Percentiles rank a stretch among this genome's conserved stretches.
These are phyloP conservation scores for Hyperopisus bebe DNA, from an alignment of 2,113 vertebrate genomes.

Conservation along the genomic window DNA sequence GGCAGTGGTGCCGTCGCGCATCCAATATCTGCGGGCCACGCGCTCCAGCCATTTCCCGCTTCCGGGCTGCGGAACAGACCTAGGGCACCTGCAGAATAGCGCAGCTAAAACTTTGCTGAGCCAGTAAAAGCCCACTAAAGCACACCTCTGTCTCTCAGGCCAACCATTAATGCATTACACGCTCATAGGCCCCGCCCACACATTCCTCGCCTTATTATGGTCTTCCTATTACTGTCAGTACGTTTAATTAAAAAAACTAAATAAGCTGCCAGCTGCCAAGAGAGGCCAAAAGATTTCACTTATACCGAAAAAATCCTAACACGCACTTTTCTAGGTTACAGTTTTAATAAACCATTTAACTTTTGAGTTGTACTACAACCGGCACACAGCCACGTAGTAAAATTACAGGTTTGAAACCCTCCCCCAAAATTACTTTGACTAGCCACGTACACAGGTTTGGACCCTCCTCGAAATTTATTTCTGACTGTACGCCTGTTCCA, in stretches of 20 bases:
- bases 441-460: not conserved
- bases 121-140: slow-evolving; percentile 3
- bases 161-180: not conserved
- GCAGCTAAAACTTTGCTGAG: slow-evolving; percentile 1
- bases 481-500: not conserved
- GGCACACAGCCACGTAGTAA: not conserved
- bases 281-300: not conserved
- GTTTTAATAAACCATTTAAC: not conserved
- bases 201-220: not conserved
- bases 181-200: not conserved
- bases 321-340: not conserved
- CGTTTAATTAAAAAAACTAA: not conserved
- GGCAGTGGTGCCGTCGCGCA: slow-evolving; percentile 44
- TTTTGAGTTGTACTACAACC: not conserved
- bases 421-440: not conserved
- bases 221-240: not conserved
- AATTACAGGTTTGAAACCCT: not conserved
- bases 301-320: not conserved
- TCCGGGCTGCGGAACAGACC: slow-evolving; percentile 2
- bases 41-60: slow-evolving; percentile 13
- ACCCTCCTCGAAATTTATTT: not conserved
- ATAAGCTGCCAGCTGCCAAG: not conserved
- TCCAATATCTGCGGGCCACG: slow-evolving; percentile 36
- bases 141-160: not conserved
- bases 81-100: not conserved